Percentiles rank a stretch among this genome's conserved stretches.
Evolutionary conservation across 1,140 invertebrate species (phyloP).

Genomic region (Caenorhabditis briggsae): DNA sequence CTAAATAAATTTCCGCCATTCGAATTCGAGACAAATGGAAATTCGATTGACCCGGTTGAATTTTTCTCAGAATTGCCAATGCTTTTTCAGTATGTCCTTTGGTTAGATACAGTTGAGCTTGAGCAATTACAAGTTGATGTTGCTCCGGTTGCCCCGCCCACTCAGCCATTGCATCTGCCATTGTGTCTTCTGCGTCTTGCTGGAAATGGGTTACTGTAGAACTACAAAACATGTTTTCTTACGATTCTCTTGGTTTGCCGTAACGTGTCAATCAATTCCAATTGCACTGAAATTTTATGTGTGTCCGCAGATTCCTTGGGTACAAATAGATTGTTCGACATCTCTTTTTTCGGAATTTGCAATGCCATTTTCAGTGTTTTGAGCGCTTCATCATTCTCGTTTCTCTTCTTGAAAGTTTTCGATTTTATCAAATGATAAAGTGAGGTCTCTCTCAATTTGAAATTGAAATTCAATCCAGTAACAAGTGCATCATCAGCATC

Average conservation of each 20-base stretch:
- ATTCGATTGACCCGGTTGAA: conserved; percentile 85
- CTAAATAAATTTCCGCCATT: conserved; percentile 91
- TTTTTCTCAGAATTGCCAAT: conserved; percentile 85
- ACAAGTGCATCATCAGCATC: conserved; percentile 73
- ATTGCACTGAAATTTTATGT: conserved; percentile 88
- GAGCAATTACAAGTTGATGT: conserved; percentile 86
- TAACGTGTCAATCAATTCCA: conserved; percentile 88
- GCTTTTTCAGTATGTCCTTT: conserved; percentile 87
- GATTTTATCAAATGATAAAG: conserved; percentile 60
- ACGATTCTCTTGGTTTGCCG: conserved; percentile 83
- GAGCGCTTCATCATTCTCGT: conserved; percentile 85
- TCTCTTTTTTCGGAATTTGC: conserved; percentile 83
- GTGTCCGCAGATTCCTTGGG: conserved; percentile 80
- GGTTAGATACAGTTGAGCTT: conserved; percentile 86
- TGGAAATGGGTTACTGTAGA: conserved; percentile 67
- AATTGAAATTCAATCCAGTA: conserved; percentile 72
- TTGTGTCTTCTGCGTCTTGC: conserved; percentile 85
- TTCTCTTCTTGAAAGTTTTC: conserved; percentile 80
- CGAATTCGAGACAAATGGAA: conserved; percentile 89
- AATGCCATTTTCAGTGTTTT: conserved; percentile 89
- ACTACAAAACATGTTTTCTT: conserved; percentile 45
- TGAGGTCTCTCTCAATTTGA: conserved; percentile 39
- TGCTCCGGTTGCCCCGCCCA: conserved; percentile 87
- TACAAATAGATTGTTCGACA: conserved; percentile 72
- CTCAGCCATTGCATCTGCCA: conserved; percentile 87